phyloP scores from a whole-genome alignment of 2,797 vertebrate genomes.

The Epinephelus coioides region DNA sequence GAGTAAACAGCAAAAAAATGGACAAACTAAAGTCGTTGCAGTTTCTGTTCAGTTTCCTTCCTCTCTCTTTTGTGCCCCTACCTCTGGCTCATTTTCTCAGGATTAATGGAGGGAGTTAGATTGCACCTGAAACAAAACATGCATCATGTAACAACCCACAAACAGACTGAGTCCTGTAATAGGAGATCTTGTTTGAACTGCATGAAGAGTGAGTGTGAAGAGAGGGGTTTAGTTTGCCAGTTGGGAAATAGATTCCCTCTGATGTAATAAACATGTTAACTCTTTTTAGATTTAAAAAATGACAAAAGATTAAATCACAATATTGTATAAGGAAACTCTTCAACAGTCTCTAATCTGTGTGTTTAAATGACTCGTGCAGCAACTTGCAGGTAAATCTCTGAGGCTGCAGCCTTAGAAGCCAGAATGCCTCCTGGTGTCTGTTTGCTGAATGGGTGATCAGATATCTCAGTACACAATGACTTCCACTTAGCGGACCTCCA shows the following conservation, averaged over 20 bases:
- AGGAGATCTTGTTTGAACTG: too few relatives aligned
- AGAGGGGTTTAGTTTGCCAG: too few relatives aligned
- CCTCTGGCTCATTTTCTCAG: not conserved
- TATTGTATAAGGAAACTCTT: not conserved
- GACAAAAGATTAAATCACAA: not conserved
- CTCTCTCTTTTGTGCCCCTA: too few relatives aligned
- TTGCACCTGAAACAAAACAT: not conserved
- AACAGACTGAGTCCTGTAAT: too few relatives aligned
- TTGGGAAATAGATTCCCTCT: too few relatives aligned
- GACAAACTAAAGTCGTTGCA: not conserved
- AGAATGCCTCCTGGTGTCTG: not conserved
- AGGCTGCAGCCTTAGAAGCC: not conserved
- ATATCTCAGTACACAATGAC: constrained; percentile 3
- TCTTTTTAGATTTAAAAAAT: too few relatives aligned
- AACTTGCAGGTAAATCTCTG: too few relatives aligned
- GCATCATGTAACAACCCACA: too few relatives aligned
- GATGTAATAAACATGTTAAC: too few relatives aligned
- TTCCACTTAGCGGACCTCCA: not conserved
- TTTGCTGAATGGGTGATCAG: not conserved
- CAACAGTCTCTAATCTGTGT: not conserved
- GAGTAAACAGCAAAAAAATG: not conserved
- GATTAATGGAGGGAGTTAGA: not conserved
- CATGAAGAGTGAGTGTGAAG: too few relatives aligned
- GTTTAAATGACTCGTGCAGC: not conserved
- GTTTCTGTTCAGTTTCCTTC: not conserved